Evolutionary conservation across 2,113 vertebrate species (phyloP).

Genomic region (Cromileptes altivelis): DNA sequence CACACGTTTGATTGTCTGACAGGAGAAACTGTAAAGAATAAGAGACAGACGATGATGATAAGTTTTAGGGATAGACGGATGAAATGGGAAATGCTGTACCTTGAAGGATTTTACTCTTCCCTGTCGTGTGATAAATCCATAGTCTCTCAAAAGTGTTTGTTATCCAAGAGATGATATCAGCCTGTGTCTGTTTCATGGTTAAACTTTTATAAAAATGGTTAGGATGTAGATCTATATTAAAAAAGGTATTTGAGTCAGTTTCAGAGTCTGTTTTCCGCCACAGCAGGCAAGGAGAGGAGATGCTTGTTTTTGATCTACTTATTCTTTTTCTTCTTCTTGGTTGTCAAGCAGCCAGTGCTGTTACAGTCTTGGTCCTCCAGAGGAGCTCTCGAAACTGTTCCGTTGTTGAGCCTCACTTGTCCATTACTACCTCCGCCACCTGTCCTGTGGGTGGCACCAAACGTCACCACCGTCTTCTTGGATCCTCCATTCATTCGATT

Average conservation of each 20-base stretch:
- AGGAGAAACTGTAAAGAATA: background rate
- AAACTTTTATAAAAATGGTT: background rate
- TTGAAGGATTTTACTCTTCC: background rate
- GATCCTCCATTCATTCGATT: background rate
- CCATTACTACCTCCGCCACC: background rate
- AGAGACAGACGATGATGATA: background rate
- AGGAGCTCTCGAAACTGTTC: slow-evolving; percentile 6
- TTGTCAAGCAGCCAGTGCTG: slow-evolving; percentile 65
- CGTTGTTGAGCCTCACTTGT: slow-evolving; percentile 56
- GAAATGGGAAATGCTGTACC: slow-evolving; percentile 19
- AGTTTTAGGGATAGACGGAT: background rate
- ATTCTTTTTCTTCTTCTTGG: slow-evolving; percentile 72
- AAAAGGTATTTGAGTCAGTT: background rate
- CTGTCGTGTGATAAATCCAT: background rate
- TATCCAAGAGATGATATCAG: background rate
- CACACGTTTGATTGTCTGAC: background rate
- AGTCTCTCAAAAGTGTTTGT: background rate
- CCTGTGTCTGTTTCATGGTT: background rate
- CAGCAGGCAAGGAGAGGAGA: slow-evolving; percentile 4
- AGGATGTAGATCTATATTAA: background rate
- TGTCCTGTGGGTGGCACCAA: background rate
- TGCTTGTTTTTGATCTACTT: slow-evolving; percentile 33
- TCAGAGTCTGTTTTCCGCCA: background rate
- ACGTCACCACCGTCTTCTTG: slow-evolving; percentile 1
- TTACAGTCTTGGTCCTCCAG: slow-evolving; percentile 48